Evolutionary conservation across 2,113 vertebrate genomes (phyloP).

Genomic region (Oncorhynchus tshawytscha): DNA sequence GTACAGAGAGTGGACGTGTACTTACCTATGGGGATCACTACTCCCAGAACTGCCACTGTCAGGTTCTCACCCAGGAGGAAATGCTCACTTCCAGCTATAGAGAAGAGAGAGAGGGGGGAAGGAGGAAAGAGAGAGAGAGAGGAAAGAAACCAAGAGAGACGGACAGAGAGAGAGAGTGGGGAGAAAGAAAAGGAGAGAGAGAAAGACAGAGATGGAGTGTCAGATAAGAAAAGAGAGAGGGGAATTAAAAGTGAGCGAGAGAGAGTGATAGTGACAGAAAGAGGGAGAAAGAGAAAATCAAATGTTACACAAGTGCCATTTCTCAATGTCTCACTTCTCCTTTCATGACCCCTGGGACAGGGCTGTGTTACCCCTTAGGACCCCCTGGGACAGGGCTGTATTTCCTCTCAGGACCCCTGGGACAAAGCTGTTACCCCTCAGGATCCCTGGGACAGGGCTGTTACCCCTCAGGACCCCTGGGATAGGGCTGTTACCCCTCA

Average conservation of each 20-base stretch:
- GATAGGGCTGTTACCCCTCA: no score
- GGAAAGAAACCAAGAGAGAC: conserved; percentile 34
- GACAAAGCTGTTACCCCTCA: no score
- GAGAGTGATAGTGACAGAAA: no score
- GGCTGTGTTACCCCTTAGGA: no score
- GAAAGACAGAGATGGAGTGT: background rate
- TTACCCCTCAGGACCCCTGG: no score
- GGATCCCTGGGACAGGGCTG: no score
- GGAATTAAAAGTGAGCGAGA: background rate
- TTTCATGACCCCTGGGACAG: no score
- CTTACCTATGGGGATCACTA: conserved; percentile 94
- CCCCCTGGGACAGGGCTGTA: no score
- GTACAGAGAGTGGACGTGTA: conserved; percentile 1
- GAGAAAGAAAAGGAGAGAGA: conserved; percentile 35
- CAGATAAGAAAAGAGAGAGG: background rate
- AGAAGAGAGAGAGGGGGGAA: background rate
- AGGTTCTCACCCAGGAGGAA: conserved; percentile 86
- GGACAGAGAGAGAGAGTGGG: background rate
- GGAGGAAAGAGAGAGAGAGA: background rate
- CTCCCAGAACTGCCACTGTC: conserved; percentile 89
- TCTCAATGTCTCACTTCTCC: no score
- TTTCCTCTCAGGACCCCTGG: no score
- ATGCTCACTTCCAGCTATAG: conserved; percentile 82
- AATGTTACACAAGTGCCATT: no score
- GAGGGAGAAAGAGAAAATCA: no score